Evolutionary conservation across 2,888 invertebrate species (phyloP).

Genomic region (Miltochrista miniata): DNA sequence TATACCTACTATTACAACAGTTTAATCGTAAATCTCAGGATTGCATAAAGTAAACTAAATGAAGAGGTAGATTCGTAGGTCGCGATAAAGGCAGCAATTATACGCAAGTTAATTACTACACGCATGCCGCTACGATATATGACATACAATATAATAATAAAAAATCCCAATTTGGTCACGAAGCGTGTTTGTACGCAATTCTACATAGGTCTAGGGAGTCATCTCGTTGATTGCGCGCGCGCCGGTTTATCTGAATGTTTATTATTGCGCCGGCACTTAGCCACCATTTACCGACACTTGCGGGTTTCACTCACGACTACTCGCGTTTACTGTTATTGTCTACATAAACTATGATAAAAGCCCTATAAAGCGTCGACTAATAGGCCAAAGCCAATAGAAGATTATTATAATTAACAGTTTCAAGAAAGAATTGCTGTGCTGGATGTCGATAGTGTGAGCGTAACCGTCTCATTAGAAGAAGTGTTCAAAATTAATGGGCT

Average conservation of each 20-base stretch:
- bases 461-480: slow-evolving; percentile 15
- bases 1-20: no score
- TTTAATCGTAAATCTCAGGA: no score
- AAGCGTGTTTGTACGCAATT: neutral
- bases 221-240: slow-evolving; percentile 49
- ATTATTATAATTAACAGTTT: slow-evolving; percentile 31
- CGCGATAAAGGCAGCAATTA: no score
- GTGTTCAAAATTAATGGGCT: slow-evolving; percentile 15
- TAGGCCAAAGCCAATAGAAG: neutral
- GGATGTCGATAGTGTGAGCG: slow-evolving; percentile 13
- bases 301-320: slow-evolving; percentile 4
- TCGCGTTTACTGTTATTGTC: slow-evolving; percentile 8
- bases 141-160: neutral
- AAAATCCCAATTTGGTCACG: neutral
- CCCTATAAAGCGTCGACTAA: neutral
- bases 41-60: no score
- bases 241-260: slow-evolving; percentile 37
- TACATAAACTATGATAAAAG: slow-evolving; percentile 11
- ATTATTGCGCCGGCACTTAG: slow-evolving; percentile 32
- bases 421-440: slow-evolving; percentile 2
- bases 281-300: slow-evolving; percentile 10
- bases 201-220: slow-evolving; percentile 7
- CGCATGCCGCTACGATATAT: no score
- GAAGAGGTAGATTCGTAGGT: no score
- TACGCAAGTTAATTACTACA: no score